A percentile compares a stretch with the other conserved stretches of the same genome.
These are phyloP conservation scores for Drosophila rhopaloa DNA, from an alignment of 1,140 invertebrate species.

Conservation along the genomic window DNA sequence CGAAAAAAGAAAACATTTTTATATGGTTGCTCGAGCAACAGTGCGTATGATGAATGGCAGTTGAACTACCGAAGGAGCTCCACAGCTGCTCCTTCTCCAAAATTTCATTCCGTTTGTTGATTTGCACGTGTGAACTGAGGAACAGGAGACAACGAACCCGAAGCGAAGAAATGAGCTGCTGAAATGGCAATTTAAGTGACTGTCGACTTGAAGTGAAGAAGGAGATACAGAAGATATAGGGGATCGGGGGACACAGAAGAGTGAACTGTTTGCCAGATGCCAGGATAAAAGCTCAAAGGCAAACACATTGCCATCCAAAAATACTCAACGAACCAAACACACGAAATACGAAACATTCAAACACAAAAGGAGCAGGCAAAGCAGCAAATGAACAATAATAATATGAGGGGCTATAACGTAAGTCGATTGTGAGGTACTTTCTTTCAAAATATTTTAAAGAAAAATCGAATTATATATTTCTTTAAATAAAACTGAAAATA, in stretches of 20 bases:
- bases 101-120: conserved; percentile 34
- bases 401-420: background rate
- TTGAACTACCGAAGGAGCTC: conserved; percentile 59
- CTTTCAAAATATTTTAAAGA: too few relatives aligned
- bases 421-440: background rate
- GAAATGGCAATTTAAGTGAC: conserved; percentile 81
- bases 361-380: conserved; percentile 29
- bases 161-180: conserved; percentile 69
- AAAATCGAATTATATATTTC: too few relatives aligned
- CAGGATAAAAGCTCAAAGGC: conserved; percentile 70
- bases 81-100: conserved; percentile 14
- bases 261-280: conserved; percentile 60
- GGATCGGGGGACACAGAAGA: background rate
- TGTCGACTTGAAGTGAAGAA: conserved; percentile 56
- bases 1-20: conserved; percentile 7
- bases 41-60: conserved; percentile 80
- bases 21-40: conserved; percentile 47
- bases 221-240: background rate
- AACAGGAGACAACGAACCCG: conserved; percentile 29
- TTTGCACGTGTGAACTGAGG: conserved; percentile 67
- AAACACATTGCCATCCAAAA: conserved; percentile 36
- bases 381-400: conserved; percentile 22
- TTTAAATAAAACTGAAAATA: too few relatives aligned
- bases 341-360: conserved; percentile 29
- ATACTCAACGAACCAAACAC: conserved; percentile 31